These are phyloP conservation scores for Fratercula arctica DNA, from an alignment of 2,797 vertebrate genomes.

Conservation along the genomic window DNA sequence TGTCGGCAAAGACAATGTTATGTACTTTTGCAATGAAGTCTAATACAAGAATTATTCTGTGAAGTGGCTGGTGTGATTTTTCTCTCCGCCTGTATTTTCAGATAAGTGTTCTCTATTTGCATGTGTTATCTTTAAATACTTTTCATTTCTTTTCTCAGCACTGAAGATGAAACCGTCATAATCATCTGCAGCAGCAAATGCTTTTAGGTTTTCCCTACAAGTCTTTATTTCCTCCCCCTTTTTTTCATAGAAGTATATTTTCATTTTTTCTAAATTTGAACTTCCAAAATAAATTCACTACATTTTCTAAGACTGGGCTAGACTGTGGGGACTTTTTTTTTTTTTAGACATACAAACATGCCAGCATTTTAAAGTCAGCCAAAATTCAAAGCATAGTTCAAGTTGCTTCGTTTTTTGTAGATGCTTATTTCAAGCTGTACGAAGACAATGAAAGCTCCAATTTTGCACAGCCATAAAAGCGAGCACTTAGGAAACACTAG, in stretches of 20 bases:
- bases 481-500: not conserved
- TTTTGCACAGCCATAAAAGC: not conserved
- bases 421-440: not conserved
- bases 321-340: too few species aligned
- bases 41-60: conserved; percentile 47
- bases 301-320: not conserved
- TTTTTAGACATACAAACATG: not conserved
- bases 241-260: not conserved
- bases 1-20: conserved; percentile 34
- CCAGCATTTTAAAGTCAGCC: not conserved
- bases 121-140: conserved; percentile 23
- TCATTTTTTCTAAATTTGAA: not conserved
- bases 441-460: not conserved
- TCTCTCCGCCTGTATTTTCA: conserved; percentile 39
- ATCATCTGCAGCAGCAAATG: not conserved
- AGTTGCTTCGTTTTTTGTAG: not conserved
- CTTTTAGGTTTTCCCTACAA: not conserved
- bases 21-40: conserved; percentile 2
- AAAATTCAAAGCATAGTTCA: not conserved
- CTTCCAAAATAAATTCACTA: not conserved
- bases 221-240: not conserved
- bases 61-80: conserved; percentile 37
- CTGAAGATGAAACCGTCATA: not conserved
- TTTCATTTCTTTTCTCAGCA: not conserved
- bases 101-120: conserved; percentile 62